Base-by-base conservation (phyloP, 2,113 vertebrate genomes). In the Gasterosteus nipponicus region DNA sequence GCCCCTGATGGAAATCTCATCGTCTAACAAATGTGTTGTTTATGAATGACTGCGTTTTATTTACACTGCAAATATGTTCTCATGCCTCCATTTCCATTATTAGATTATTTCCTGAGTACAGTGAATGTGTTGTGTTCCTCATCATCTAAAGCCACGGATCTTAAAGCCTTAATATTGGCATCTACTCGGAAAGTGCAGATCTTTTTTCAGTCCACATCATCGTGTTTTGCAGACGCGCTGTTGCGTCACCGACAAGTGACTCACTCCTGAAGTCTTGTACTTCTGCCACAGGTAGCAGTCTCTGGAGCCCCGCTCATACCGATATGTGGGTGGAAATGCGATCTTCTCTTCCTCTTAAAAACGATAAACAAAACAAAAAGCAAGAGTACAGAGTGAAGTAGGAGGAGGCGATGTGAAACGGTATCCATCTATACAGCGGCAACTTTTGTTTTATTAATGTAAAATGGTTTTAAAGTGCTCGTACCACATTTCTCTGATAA, bases 281-380 rank as follows among this genome's bases (percentile, higher is more conserved):
- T 97, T 97, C 68, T 97, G 95, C 95, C 96, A 96, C 2, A 95
- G 85, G 74, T 97, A 97, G 69, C 82, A 94, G 88, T 96, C 95
- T 71, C 95, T 90, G 38, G 96, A 95, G 61, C 96, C 96, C 12
- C 95, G 90, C 68, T 97, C 96, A 0, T 97, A 97, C 1, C 96
- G 95, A 81, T 96, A 96, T 0, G 96, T 97, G 42, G 96, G 96
- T 0, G 96, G 96, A 90, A 97, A 97, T 6, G 93, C 82, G 79
- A 97, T 96, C 87, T 96, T 95, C 75, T 95, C 95, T 80, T 97
- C 96, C 75, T 93, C 96, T 97, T 91, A 80, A 91, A 7, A 69
- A 29, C 54, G 69, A 73, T 18, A 87, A 60, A 83, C 3, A 76
- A 31, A 81, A 38, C 35, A 38, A 38, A 38, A 4, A 78, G 6